Base-by-base conservation (phyloP, 2,113 vertebrate genomes). In the Prionailurus bengalensis region DNA sequence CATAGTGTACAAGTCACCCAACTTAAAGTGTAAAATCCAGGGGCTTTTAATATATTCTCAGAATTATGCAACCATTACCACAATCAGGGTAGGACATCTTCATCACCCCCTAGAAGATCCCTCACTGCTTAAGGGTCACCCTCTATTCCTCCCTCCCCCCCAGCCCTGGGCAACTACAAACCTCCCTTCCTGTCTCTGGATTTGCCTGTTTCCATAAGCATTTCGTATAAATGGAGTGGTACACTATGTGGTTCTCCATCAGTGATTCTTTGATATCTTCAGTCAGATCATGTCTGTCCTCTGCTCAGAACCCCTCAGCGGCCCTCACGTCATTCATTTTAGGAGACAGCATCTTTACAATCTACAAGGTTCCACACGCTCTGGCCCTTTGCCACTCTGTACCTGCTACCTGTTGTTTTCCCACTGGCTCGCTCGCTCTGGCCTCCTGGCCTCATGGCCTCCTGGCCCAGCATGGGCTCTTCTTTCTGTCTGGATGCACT, bases 361-460 rank as follows among this genome's bases (percentile, higher is more conserved):
- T 33, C 36, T 68, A 1, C 3, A 3, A 66, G 48, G 55, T 5
- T 4, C 66, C 16, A 10, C 0, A 1, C 7, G 8, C 29, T 42
- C 39, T 29, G 58, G 16, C 13, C 39, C 25, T 7, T 36, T 21
- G 42, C 70, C 1, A 4, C 27, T 48, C 36, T 15, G 51, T 23
- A 1, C 27, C 53, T 6, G 0, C 8, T 5, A 7, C 39, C 71
- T 36, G 0, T 19, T 55, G 6, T 33, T 55, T 39, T 51, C 45
- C 66, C 14, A 8, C 82, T 23, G 2, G 31, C 31, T 42, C 4
- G 5, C 55, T 66, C 23, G 0, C 53, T 65, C 42, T 2, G 29
- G 21, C 61, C 7, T 51, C 55, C 91, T 31, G 23, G 14, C 48
- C 7, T 48, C 53, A 88, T 27, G 23, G 9, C n/a, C 11, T 70